These are phyloP conservation scores for Coreius guichenoti DNA, from an alignment of 2,797 vertebrate genomes.

Conservation along the genomic window DNA sequence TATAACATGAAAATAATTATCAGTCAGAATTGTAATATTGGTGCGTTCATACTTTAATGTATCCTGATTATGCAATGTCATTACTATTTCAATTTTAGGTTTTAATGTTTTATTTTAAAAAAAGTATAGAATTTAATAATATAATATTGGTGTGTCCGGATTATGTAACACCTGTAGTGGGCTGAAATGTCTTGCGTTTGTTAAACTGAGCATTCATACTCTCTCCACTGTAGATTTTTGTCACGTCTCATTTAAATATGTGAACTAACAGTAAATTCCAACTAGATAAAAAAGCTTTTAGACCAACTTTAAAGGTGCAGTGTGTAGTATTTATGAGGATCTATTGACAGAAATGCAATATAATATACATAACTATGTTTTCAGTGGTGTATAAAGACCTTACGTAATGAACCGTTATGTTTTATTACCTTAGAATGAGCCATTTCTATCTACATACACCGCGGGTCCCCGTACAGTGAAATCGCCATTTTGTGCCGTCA, in stretches of 20 bases:
- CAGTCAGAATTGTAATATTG: not conserved
- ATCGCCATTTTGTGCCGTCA: too few relatives aligned
- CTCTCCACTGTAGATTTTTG: not conserved
- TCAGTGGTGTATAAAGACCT: too few relatives aligned
- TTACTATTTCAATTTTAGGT: not conserved
- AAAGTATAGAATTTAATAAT: not conserved
- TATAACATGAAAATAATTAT: not conserved
- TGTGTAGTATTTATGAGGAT: too few relatives aligned
- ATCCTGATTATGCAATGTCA: not conserved
- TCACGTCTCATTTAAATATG: conserved; percentile 17
- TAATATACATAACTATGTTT: too few relatives aligned
- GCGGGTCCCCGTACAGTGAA: too few relatives aligned
- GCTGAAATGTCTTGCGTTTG: not conserved
- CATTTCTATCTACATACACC: too few relatives aligned
- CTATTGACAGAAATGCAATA: too few relatives aligned
- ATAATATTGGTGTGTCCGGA: not conserved
- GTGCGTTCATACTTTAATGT: not conserved
- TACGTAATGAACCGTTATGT: too few relatives aligned
- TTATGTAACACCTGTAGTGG: not conserved
- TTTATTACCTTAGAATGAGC: too few relatives aligned
- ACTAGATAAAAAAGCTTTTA: too few relatives aligned
- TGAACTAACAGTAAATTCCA: not conserved
- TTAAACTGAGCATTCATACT: not conserved
- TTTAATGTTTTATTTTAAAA: not conserved
- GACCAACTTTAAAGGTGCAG: too few relatives aligned